A percentile compares a stretch with the other conserved stretches of the same genome.
Conservation (phyloP, 2,113 vertebrate species). For the Odocoileus hemionus region DNA sequence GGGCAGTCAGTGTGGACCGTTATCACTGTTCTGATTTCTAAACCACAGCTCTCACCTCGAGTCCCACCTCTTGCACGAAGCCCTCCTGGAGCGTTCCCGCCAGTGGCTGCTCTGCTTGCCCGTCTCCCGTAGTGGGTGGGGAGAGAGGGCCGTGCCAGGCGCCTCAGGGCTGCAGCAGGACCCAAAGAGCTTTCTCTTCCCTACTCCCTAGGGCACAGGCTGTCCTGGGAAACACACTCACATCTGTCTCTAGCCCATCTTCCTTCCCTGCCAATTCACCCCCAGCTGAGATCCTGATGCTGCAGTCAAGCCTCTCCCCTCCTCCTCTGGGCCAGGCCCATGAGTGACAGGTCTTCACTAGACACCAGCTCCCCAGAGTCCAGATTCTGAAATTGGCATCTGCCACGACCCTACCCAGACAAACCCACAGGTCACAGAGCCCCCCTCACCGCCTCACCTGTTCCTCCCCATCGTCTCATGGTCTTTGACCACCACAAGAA, state of each 20-base stretch:
- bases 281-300: not conserved
- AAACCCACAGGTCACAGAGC: not conserved
- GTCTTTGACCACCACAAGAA: conserved; percentile 94
- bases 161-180: not conserved
- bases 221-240: not conserved
- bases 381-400: not conserved
- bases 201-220: not conserved
- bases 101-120: not conserved
- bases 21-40: not conserved
- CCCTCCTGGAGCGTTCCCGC: not conserved
- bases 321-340: not conserved
- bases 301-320: not conserved
- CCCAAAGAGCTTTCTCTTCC: not conserved
- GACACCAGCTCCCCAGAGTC: not conserved
- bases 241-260: not conserved
- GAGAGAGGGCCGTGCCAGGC: not conserved
- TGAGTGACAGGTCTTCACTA: not conserved
- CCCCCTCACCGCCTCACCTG: conserved; percentile 80
- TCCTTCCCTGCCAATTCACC: not conserved
- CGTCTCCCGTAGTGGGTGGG: not conserved
- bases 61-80: not conserved
- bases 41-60: not conserved
- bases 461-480: conserved; percentile 97
- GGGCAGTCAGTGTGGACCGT: not conserved
- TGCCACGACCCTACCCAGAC: not conserved